phyloP scores from a whole-genome alignment of 2,888 invertebrate genomes.

The Tinea pellionella region DNA sequence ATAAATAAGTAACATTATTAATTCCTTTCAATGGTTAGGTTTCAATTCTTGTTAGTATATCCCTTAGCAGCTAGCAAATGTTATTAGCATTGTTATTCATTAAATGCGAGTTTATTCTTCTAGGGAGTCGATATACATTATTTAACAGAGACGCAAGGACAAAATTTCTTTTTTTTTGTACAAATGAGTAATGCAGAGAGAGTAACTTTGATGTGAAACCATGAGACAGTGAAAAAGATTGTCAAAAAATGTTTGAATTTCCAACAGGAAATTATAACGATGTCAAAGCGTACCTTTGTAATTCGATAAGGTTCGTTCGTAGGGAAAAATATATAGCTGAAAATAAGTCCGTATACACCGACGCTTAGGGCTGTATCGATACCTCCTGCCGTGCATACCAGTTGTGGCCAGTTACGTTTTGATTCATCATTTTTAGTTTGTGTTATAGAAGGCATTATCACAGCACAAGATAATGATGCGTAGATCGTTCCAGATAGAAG shows the following conservation, averaged over 20 bases:
- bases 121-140: too few species aligned
- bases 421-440: conserved; percentile 27
- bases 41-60: not conserved
- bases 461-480: conserved; percentile 51
- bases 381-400: conserved; percentile 50
- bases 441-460: conserved; percentile 46
- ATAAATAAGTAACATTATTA: too few species aligned
- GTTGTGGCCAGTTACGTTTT: conserved; percentile 44
- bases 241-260: too few species aligned
- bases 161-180: too few species aligned
- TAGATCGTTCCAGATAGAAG: conserved; percentile 47
- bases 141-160: not conserved
- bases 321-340: conserved; percentile 41
- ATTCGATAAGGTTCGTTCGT: conserved; percentile 38
- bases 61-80: not conserved
- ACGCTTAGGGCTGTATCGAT: conserved; percentile 54
- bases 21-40: too few species aligned
- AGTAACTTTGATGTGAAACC: too few species aligned
- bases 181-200: too few species aligned
- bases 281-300: conserved; percentile 29
- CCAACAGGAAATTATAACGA: not conserved
- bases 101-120: too few species aligned
- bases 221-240: too few species aligned
- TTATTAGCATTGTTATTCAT: not conserved
- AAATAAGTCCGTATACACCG: conserved; percentile 48